phyloP scores from a whole-genome alignment of 2,113 vertebrate species.

The Dicerorhinus sumatrensis region DNA sequence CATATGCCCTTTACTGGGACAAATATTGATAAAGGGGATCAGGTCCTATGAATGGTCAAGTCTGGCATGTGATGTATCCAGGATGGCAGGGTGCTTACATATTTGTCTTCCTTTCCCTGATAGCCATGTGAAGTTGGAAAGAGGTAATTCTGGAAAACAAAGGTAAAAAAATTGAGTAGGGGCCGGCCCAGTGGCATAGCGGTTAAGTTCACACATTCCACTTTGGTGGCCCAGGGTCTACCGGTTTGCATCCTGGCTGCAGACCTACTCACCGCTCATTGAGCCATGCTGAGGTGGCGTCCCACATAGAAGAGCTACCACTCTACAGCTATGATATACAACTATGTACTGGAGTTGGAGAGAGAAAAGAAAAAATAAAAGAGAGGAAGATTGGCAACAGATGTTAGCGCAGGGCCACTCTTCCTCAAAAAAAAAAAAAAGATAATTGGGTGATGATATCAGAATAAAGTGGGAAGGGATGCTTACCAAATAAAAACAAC shows the following conservation, averaged over 20 bases:
- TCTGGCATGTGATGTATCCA: background rate
- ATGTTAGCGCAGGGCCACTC: no score
- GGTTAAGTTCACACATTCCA: no score
- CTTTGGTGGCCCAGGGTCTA: no score
- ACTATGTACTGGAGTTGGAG: no score
- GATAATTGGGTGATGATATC: background rate
- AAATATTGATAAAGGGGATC: background rate
- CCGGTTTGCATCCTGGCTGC: no score
- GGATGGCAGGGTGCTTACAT: background rate
- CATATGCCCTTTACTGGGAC: background rate
- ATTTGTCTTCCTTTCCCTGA: accelerated
- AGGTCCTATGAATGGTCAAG: background rate
- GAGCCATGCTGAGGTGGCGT: no score
- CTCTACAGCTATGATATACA: no score
- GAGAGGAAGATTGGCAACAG: no score
- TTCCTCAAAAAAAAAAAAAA: background rate
- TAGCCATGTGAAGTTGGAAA: background rate
- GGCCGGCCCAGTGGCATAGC: no score
- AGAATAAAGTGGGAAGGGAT: background rate
- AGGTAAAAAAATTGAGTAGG: background rate
- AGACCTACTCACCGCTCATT: no score
- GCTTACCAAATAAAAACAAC: background rate
- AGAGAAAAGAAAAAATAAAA: no score
- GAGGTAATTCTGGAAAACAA: background rate
- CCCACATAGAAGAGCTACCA: no score